phyloP scores from a whole-genome alignment of 2,888 invertebrate species.

The Xestoiulus laeticollis region DNA sequence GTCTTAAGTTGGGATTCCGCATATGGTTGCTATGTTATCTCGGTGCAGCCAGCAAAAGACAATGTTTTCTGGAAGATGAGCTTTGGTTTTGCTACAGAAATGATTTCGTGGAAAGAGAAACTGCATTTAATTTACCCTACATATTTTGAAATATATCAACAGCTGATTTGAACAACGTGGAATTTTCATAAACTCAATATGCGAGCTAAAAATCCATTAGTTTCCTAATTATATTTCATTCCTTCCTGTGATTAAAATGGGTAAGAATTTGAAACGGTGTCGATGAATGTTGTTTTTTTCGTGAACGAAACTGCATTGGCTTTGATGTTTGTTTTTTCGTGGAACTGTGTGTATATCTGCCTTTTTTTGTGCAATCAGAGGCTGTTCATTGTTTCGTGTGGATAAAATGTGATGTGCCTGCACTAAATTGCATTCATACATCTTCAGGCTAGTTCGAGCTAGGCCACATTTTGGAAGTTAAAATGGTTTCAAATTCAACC shows the following conservation, averaged over 20 bases:
- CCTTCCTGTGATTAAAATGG: constrained; percentile 38
- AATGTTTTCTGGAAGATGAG: too few relatives aligned
- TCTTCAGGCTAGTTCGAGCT: not conserved
- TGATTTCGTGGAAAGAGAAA: not conserved
- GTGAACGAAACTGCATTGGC: constrained; percentile 31
- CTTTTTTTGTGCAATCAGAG: not conserved
- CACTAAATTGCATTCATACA: not conserved
- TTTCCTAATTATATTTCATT: not conserved
- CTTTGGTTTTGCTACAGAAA: not conserved
- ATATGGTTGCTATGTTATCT: not conserved
- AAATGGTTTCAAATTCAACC: not conserved
- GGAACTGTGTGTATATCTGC: not conserved
- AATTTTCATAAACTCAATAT: not conserved
- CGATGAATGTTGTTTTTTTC: constrained; percentile 12
- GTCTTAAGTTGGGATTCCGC: not conserved
- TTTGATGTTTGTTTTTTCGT: not conserved
- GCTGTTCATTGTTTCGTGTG: not conserved
- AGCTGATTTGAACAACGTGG: not conserved
- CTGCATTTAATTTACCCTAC: not conserved
- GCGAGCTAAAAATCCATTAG: not conserved
- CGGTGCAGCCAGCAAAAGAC: not conserved
- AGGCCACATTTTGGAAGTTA: not conserved
- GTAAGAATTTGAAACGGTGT: not conserved
- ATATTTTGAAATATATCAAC: not conserved
- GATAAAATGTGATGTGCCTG: not conserved